Base-by-base conservation (phyloP, 2,113 vertebrate species). In the Sterrhoptilus dennistouni region DNA sequence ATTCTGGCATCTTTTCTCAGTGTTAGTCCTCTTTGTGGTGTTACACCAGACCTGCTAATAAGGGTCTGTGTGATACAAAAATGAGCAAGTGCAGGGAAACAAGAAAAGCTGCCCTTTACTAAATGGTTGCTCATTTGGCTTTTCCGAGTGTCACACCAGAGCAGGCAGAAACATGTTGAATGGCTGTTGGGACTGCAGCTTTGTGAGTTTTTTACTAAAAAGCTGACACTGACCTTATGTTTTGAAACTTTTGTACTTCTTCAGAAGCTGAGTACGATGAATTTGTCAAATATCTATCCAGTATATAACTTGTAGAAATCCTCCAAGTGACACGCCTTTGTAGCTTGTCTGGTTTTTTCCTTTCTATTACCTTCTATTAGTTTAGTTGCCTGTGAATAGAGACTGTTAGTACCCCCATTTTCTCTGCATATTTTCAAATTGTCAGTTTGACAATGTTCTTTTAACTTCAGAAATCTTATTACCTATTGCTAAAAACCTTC, bases 371-470 rank as follows among this genome's bases (percentile, higher is more conserved):
- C 40, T 44, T 71, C 50, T 36, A 5, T 72, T 66, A 47, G 10
- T 53, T 93, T 79, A 50, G 16, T 19, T 54, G 27, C 22, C 53
- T 96, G 42, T 93, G 85, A 91, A 60, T 68, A 87, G 69, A 71
- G 63, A 83, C 60, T 89, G 25, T 49, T 59, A 45, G 57, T 44
- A 71, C 22, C 27, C 47, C 53, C 42, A 12, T 95, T 97, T 91
- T 90, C 25, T 74, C 60, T 69, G 35, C 45, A 82, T 9, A 27
- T 94, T 95, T 95, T 97, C n/a, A 80, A 52, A 42, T 81, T 78
- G 35, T 94, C 97, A 88, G 60, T 83, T 94, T 88, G 69, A 33
- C 61, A 57, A 17, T 92, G 72, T 87, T 94, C 49, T 70, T 97
- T 90, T 81, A 74, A 91, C 93, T 94, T 19, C 3, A 79, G 59